Base-by-base conservation (phyloP, 2,113 vertebrate species). In the Gopherus flavomarginatus region DNA sequence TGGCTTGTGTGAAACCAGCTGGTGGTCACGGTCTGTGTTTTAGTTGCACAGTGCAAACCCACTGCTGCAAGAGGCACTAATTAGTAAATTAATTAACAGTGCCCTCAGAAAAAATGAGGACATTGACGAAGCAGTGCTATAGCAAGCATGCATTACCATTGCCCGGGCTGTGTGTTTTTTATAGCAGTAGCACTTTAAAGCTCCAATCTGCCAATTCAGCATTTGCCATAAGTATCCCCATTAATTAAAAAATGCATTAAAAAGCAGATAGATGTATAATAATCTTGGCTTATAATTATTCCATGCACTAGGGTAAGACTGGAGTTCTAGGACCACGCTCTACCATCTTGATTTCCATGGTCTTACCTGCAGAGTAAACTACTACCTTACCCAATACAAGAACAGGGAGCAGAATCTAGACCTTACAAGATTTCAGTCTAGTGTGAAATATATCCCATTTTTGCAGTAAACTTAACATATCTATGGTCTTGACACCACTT, bases 291-390 rank as follows among this genome's bases (percentile, higher is more conserved):
- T 78, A 83, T 19, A 77, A 50, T 86, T 29, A 29, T 16, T 86
- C 50, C 50, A 50, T 50, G 13, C 13, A 17, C 5, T 6, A 5
- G 31, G 42, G 49, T 4, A 77, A 50, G 57, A 16, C 8, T 5
- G 4, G 44, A 44, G 24, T 57, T 77, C 16, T 49, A 88, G 79
- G 22, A 6, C 69, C 35, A n/a, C 1, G 10, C 31, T 24, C 35
- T 89, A 75, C 72, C 5, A 12, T 49, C 4, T 0, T 13, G 0
- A 0, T 7, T 91, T 14, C 75, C 2, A 3, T 6, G 87, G 52
- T 72, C 65, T 84, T 81, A 72, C 24, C 38, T 38, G 5, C 17
- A 53, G 31, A 35, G 29, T 17, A 79, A 1, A 0, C 11, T 59
- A n/a, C 17, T 31, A 83, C 50, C 50, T 78, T 26, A 47, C 44